Percentiles rank a stretch among this genome's conserved stretches.
Evolutionary conservation across 2,113 vertebrate genomes (phyloP).

Genomic region (Actenoides hombroni): DNA sequence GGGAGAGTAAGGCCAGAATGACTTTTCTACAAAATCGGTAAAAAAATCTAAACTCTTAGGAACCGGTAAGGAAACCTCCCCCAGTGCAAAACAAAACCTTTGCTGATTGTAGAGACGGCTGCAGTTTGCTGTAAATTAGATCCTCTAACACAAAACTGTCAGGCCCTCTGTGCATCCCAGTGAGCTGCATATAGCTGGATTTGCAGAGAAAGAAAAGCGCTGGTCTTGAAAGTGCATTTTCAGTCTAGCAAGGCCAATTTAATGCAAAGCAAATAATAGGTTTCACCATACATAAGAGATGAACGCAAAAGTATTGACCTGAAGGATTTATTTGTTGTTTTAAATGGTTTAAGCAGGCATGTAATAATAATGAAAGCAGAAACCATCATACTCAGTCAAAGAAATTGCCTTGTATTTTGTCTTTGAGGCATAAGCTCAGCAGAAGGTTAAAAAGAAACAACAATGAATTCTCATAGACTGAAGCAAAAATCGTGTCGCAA

Average conservation of each 20-base stretch:
- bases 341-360: slow-evolving; percentile 27
- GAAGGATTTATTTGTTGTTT: slow-evolving; percentile 42
- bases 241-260: neutral
- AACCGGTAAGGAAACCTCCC: neutral
- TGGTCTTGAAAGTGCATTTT: neutral
- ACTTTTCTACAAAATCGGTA: neutral
- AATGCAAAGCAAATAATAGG: neutral
- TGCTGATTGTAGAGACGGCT: neutral
- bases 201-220: neutral
- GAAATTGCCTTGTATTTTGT: neutral
- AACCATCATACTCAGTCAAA: neutral
- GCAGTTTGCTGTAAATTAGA: neutral
- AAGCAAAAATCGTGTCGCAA: neutral
- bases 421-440: neutral
- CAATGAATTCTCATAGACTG: neutral
- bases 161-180: neutral
- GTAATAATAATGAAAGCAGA: neutral
- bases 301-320: neutral
- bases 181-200: neutral
- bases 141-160: neutral
- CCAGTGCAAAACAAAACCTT: rapidly evolving
- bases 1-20: neutral
- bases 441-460: neutral
- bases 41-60: too few relatives aligned
- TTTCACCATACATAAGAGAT: neutral